Base-by-base conservation (phyloP, 2,888 invertebrate genomes). In the Caenorhabditis wallacei region DNA sequence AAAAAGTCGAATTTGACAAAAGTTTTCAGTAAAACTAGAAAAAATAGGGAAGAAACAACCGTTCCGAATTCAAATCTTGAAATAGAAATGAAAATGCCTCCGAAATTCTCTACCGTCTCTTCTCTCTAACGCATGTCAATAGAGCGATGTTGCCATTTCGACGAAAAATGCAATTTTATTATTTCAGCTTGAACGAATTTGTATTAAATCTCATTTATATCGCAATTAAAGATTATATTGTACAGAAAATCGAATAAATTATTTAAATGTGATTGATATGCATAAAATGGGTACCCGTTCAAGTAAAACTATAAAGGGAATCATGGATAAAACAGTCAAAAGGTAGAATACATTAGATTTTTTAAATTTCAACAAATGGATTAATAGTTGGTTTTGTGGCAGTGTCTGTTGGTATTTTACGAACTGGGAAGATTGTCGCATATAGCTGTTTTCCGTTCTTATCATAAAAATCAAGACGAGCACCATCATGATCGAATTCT, bases 401-500 rank as follows among this genome's bases (percentile, higher is more conserved):
- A 11, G 54, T 46, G 22, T 53, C 51, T 43, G 24, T 20, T 22
- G 78, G 78, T 1, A 69, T 56, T 24, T 69, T n/a, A 61, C 82
- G 53, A 8, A 22, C 26, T 13, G 75, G 74, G n/a, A 83, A 59
- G 20, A 22, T 10, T 11, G 68, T 57, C 1, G 46, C 22, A 40
- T 83, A 83, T 40, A 79, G 13, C 18, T 53, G 18, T 16, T 64
- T 76, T 20, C 84, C 80, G 22, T 71, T 69, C 43, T 84, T 84
- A 43, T 84, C 84, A 30, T 57, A 68, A n/a, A 84, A 84, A 13
- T 48, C 66, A 20, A 84, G 53, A 11, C 26, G 16, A n/a, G 80
- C 76, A 10, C 37, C 5, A 7, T 75, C 71, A 20, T 80, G 80
- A 2, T 61, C 63, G 48, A 84, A 80, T 46, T 81, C 66, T 0